Evolutionary conservation across 2,113 vertebrate genomes (phyloP).

Genomic region (Mustela nigripes): DNA sequence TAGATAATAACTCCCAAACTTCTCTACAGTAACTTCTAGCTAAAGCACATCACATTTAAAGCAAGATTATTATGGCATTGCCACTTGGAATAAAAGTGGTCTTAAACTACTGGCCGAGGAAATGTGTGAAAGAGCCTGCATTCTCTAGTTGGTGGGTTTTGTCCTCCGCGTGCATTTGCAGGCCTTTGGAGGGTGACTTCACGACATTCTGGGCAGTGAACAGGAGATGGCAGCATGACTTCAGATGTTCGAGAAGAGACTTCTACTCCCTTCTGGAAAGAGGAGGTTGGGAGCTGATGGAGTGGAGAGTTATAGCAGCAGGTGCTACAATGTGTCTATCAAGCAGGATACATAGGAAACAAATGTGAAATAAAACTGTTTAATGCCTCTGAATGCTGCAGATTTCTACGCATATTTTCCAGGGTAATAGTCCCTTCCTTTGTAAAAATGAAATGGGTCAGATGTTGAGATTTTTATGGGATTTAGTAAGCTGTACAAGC

Average conservation of each 20-base stretch:
- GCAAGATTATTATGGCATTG: background rate
- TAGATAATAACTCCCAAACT: background rate
- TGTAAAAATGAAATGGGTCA: slow-evolving; percentile 87
- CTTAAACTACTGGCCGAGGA: background rate
- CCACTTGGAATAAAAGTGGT: background rate
- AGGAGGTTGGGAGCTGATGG: background rate
- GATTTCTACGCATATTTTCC: slow-evolving; percentile 81
- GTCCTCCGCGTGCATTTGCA: background rate
- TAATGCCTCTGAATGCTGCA: slow-evolving; percentile 78
- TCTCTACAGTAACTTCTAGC: background rate
- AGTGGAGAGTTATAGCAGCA: slow-evolving; percentile 65
- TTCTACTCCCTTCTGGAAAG: fast-evolving
- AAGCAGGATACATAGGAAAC: slow-evolving; percentile 59
- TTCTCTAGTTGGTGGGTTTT: background rate
- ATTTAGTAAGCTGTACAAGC: slow-evolving; percentile 80
- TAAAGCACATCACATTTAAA: slow-evolving; percentile 1
- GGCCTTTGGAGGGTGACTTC: background rate
- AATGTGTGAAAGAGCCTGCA: background rate
- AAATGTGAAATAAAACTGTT: slow-evolving; percentile 70
- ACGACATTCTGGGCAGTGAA: background rate
- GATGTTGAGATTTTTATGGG: slow-evolving; percentile 82
- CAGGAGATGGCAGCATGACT: slow-evolving; percentile 86
- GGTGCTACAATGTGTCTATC: slow-evolving; percentile 77
- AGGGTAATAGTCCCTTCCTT: slow-evolving; percentile 72
- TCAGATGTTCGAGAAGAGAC: background rate